Conservation (phyloP, 2,888 invertebrate genomes). For the Entomobrya multifasciata region DNA sequence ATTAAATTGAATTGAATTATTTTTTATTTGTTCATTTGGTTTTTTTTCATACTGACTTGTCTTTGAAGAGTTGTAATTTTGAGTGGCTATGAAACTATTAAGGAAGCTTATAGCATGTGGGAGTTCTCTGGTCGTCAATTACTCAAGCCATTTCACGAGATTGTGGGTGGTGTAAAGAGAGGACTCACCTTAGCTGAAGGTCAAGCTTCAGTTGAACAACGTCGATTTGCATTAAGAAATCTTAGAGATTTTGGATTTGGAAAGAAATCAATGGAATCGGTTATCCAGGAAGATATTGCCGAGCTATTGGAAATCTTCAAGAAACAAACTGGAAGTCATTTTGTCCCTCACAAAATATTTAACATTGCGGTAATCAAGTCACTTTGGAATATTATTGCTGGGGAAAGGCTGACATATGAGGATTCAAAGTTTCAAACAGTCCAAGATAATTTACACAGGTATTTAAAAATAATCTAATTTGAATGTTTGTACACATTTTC, state of each 20-base stretch:
- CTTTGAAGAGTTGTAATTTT: slow-evolving; percentile 62
- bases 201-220: slow-evolving; percentile 57
- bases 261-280: slow-evolving; percentile 67
- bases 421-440: slow-evolving; percentile 52
- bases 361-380: slow-evolving; percentile 55
- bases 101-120: slow-evolving; percentile 61
- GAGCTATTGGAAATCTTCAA: slow-evolving; percentile 41
- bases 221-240: slow-evolving; percentile 64
- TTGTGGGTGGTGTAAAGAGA: slow-evolving; percentile 44
- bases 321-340: slow-evolving; percentile 30
- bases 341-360: slow-evolving; percentile 50
- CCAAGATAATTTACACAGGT: no score
- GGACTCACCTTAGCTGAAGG: slow-evolving; percentile 61
- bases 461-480: no score
- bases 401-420: slow-evolving; percentile 56
- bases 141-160: slow-evolving; percentile 38
- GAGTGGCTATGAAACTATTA: slow-evolving; percentile 57
- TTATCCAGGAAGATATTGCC: slow-evolving; percentile 67
- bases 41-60: no score
- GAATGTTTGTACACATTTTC: no score
- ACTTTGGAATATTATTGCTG: slow-evolving; percentile 69
- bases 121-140: slow-evolving; percentile 65
- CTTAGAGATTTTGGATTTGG: slow-evolving; percentile 71
- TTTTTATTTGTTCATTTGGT: no score
- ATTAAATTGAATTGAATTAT: no score